A percentile compares a stretch with the other conserved stretches of the same genome.
phyloP scores from a whole-genome alignment of 2,888 invertebrate genomes.

The Macrosoma leucophasiata region DNA sequence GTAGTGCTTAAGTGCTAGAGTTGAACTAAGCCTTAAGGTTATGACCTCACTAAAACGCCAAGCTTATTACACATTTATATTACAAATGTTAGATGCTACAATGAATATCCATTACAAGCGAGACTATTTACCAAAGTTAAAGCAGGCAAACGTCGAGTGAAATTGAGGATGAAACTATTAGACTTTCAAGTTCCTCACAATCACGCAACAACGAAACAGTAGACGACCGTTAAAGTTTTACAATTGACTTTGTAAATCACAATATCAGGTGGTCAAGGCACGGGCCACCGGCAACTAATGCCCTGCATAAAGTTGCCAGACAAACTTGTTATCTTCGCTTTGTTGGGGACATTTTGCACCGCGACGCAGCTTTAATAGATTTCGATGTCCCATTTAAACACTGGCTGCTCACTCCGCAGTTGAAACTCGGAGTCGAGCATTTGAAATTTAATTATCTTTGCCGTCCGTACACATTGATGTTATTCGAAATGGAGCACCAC shows the following conservation, averaged over 20 bases:
- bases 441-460: no score
- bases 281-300: no score
- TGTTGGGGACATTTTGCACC: constrained; percentile 23
- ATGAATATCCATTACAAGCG: constrained; percentile 13
- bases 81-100: constrained; percentile 8
- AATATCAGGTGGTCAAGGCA: constrained; percentile 21
- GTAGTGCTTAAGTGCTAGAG: no score
- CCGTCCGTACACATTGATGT: no score
- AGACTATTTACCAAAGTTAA: no score
- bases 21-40: no score
- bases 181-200: neutral
- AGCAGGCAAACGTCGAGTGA: no score
- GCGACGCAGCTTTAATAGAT: constrained; percentile 31
- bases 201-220: neutral
- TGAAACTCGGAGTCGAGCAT: no score
- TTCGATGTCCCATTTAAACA: constrained; percentile 30
- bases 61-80: constrained; percentile 18
- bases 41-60: constrained; percentile 25
- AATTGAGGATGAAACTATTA: no score
- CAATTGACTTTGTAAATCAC: constrained; percentile 24
- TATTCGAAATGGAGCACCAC: constrained; percentile 6
- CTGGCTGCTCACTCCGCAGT: no score
- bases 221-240: constrained; percentile 17
- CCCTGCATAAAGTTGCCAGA: constrained; percentile 22
- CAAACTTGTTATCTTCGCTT: constrained; percentile 32